Percentiles rank a stretch among this genome's conserved stretches.
These are phyloP conservation scores for Hedya salicella DNA, from an alignment of 2,888 invertebrate genomes.

Conservation along the genomic window DNA sequence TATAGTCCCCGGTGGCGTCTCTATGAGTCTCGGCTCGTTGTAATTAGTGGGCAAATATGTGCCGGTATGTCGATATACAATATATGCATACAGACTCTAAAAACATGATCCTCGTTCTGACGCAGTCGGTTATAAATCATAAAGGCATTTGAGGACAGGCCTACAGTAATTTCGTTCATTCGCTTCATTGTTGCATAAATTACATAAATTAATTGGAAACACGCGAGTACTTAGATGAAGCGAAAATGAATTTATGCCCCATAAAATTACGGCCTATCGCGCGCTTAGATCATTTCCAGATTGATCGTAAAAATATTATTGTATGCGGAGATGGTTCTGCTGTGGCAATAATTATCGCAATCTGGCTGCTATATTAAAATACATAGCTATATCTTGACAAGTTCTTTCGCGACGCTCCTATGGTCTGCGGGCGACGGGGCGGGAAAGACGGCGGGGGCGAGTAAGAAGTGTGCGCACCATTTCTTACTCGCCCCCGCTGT, in stretches of 20 bases:
- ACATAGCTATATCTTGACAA: neutral
- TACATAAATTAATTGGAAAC: conserved; percentile 72
- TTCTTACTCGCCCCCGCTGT: no score
- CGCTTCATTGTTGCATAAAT: conserved; percentile 60
- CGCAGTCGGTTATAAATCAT: no score
- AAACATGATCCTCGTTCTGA: no score
- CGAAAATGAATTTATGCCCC: conserved; percentile 71
- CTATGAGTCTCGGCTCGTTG: no score
- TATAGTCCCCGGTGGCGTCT: no score
- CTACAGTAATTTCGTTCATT: conserved; percentile 7
- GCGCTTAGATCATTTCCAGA: conserved; percentile 52
- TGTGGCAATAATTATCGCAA: conserved; percentile 19
- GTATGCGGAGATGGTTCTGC: neutral
- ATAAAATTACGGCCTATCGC: conserved; percentile 59
- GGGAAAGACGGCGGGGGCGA: no score
- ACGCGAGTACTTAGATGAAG: conserved; percentile 46
- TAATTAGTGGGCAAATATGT: no score
- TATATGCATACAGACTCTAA: no score
- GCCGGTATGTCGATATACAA: no score
- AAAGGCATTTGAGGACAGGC: neutral
- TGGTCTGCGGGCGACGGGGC: no score
- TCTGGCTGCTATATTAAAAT: neutral
- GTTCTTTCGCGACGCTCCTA: no score
- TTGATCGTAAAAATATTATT: conserved; percentile 40
- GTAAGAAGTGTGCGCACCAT: no score